Base-by-base conservation (phyloP, 2,797 vertebrate species). In the Sus cebifrons region DNA sequence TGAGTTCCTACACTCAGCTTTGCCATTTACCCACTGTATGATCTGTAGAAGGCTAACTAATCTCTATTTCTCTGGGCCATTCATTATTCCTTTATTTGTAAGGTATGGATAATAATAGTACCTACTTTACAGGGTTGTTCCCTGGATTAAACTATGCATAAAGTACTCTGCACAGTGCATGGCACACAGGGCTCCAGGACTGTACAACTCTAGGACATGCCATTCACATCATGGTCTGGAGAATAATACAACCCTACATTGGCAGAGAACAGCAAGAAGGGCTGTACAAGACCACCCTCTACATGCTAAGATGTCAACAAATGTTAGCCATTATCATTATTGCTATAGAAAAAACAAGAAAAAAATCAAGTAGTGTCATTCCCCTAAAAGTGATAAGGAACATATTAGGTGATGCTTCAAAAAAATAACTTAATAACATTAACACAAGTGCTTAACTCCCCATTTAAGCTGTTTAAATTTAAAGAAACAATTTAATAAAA, bases 401-500 rank as follows among this genome's bases (percentile, higher is more conserved):
- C 73, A 93, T 56, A 79, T 49, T 49, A 44, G 13, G 40, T 85
- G 29, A 89, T n/a, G 21, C 17, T 83, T 83, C 70, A 44, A 89
- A 89, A 32, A 32, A 85, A 79, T 49, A 74, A 91, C 21, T 64
- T 75, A 44, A 85, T 49, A 56, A 54, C 21, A 84, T 85, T 89
- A 87, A 95, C 20, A 78, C 13, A 27, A 82, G 36, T 79, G 3
- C 17, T 93, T 81, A 74, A 56, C 36, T 92, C 75, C 62, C 40
- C 14, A 87, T 79, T 87, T 87, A 71, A 40, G 64, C 32, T 20
- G 23, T 62, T 91, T 64, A 65, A 29, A 65, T 74, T 74, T 44
- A 73, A 91, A 32, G 67, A 77, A 84, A 81, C 58, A 74, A 74
- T 70, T 73, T 85, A 78, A 89, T 85, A 64, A 89, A 93, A 27